phyloP scores from a whole-genome alignment of 2,113 vertebrate genomes.

The Geococcyx californianus region DNA sequence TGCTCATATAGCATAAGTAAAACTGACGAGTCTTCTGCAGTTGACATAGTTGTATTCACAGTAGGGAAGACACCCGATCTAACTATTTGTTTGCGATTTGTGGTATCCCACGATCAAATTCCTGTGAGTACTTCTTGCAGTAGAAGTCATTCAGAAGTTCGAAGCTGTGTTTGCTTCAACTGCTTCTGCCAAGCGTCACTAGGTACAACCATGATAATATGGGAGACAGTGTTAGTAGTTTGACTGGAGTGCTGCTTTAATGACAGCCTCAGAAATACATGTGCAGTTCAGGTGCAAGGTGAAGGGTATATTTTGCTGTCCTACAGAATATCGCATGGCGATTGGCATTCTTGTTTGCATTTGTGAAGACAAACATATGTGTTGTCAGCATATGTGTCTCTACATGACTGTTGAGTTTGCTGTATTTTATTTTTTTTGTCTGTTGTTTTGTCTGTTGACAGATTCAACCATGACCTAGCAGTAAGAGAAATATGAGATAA shows the following conservation, averaged over 20 bases:
- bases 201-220: not conserved
- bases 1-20: not conserved
- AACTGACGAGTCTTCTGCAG: not conserved
- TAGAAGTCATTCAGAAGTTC: not conserved
- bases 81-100: not conserved
- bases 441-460: fast-evolving
- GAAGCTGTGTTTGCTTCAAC: not conserved
- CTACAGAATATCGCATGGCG: not conserved
- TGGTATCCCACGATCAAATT: not conserved
- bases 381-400: too few relatives aligned
- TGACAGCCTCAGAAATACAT: not conserved
- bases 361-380: not conserved
- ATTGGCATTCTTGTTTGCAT: not conserved
- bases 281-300: not conserved
- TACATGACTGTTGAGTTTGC: fast-evolving
- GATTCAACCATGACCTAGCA: not conserved
- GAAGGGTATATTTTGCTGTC: not conserved
- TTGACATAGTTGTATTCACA: not conserved
- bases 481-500: not conserved
- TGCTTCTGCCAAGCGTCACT: not conserved
- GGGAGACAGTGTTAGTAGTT: not conserved
- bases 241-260: not conserved
- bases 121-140: not conserved
- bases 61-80: not conserved
- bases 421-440: not conserved